Evolutionary conservation across 2,113 vertebrate genomes (phyloP), one percentile per base, ranked within the genome.

Genomic region (Phainopepla nitens): DNA sequence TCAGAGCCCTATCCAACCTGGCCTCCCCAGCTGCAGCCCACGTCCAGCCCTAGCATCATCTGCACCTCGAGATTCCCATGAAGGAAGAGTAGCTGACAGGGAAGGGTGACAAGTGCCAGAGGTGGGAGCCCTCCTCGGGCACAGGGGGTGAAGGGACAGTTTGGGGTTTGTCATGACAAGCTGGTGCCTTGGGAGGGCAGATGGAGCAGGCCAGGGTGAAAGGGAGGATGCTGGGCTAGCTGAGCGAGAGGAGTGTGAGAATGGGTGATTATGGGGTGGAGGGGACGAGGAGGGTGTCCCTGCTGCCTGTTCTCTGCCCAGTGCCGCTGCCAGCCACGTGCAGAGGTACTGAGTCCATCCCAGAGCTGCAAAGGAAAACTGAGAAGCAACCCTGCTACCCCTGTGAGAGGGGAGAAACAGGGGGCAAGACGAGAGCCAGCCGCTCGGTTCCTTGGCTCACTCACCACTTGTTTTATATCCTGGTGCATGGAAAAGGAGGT

Each of bases 41-140:
- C n/a, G n/a, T n/a, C n/a, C n/a, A n/a, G n/a, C n/a, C n/a, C n/a
- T n/a, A n/a, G n/a, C n/a, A n/a, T n/a, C n/a, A n/a, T n/a, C n/a
- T n/a, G n/a, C 20, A 13, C 35, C 20, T 39, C 12, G 1, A 2
- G 24, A 4, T 9, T 2, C 6, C 54, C 2, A 0, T 4, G n/a
- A 13, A 8, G 22, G 25, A 31, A 22, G 27, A 62, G 60, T n/a
- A 49, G 36, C 18, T 3, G 1, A 7, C 1, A 10, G 58, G 29
- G 39, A 54, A 39, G 8, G 33, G 29, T 0, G 0, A 3, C 6
- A 4, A 42, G 24, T 15, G n/a, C 7, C 24, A 3, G 31, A n/a
- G n/a, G n/a, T n/a, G n/a, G n/a, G n/a, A 71, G 33, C 3, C 5
- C 5, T 45, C 8, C 44, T 53, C 3, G 2, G 71, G 45, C n/a